These are phyloP conservation scores for Andrena flavipes DNA, from an alignment of 2,888 invertebrate species.

Conservation along the genomic window DNA sequence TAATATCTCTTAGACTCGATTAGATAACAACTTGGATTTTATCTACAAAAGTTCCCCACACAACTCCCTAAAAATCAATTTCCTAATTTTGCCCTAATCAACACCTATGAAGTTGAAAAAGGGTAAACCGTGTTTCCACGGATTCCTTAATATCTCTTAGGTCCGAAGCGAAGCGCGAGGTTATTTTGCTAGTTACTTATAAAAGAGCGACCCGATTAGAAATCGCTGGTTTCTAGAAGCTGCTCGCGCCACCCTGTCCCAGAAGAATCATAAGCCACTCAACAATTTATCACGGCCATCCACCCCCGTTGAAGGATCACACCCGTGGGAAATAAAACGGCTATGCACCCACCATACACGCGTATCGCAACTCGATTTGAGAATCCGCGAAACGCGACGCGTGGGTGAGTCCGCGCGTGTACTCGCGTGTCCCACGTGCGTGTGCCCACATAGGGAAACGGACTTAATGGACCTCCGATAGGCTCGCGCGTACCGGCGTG, in stretches of 20 bases:
- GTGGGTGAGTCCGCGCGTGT: conserved; percentile 61
- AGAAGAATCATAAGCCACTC: conserved; percentile 10
- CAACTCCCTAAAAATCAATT: too few species aligned
- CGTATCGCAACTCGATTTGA: conserved; percentile 51
- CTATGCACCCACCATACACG: conserved; percentile 18
- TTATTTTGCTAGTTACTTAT: not conserved
- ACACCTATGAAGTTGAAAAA: too few species aligned
- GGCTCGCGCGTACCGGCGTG: conserved; percentile 36
- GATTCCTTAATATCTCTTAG: not conserved
- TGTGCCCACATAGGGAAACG: conserved; percentile 72
- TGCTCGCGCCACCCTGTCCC: not conserved
- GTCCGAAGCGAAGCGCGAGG: not conserved
- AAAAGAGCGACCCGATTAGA: too few species aligned
- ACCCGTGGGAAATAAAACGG: not conserved
- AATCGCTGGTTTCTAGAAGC: not conserved
- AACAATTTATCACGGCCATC: conserved; percentile 36
- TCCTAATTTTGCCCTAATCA: too few species aligned
- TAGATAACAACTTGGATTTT: too few species aligned
- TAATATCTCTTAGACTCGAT: too few species aligned
- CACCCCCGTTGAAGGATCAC: conserved; percentile 31
- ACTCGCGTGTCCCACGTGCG: conserved; percentile 61
- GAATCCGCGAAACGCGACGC: conserved; percentile 63
- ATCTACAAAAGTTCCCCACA: too few species aligned
- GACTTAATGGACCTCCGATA: conserved; percentile 79
- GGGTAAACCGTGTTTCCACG: too few species aligned